A percentile compares a stretch with the other conserved stretches of the same genome.
phyloP scores from a whole-genome alignment of 1,140 invertebrate genomes.

The Caerostris darwini region DNA sequence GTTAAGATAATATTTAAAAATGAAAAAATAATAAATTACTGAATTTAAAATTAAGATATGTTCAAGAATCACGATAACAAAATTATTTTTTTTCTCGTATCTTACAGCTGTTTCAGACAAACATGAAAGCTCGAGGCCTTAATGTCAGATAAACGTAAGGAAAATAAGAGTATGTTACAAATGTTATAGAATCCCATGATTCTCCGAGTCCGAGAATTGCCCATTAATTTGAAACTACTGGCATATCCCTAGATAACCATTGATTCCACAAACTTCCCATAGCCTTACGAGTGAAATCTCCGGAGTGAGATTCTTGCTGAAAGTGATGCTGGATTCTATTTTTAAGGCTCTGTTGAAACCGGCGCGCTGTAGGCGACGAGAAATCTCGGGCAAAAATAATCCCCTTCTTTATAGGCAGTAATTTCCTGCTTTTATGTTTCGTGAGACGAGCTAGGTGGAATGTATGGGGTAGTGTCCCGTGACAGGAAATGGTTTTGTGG shows the following conservation, averaged over 20 bases:
- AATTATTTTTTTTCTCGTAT: too few relatives aligned
- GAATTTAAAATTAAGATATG: too few relatives aligned
- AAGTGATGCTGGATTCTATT: conserved; percentile 61
- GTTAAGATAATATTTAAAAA: too few relatives aligned
- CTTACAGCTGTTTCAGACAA: neutral
- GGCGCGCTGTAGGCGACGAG: conserved; percentile 28
- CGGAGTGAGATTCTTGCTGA: conserved; percentile 48
- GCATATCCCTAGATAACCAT: neutral
- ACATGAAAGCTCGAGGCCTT: neutral
- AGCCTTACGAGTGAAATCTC: neutral
- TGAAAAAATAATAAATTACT: too few relatives aligned
- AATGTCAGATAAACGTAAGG: neutral
- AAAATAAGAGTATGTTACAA: neutral
- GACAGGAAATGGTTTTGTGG: conserved; percentile 50
- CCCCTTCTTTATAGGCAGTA: conserved; percentile 64
- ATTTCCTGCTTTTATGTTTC: conserved; percentile 69
- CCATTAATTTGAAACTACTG: neutral
- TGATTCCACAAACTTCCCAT: neutral
- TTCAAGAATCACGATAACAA: too few relatives aligned
- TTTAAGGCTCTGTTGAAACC: conserved; percentile 55
- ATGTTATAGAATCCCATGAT: neutral
- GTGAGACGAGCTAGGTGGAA: conserved; percentile 62
- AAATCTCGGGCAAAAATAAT: conserved; percentile 63
- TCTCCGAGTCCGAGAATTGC: neutral
- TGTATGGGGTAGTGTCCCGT: conserved; percentile 47